Base-by-base conservation (phyloP, 2,797 vertebrate genomes). In the Pristis pectinata region DNA sequence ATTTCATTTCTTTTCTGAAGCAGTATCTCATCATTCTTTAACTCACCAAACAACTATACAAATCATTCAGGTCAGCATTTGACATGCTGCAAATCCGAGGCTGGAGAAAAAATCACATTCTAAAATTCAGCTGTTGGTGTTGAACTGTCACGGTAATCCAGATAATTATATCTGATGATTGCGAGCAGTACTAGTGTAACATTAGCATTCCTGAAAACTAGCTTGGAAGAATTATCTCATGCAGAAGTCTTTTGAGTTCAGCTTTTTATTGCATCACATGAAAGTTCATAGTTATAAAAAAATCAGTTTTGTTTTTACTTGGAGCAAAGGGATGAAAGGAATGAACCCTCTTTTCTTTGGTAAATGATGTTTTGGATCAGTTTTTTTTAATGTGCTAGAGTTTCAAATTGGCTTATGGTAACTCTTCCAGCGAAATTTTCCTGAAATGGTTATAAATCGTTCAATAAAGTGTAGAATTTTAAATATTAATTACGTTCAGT, bases 41-140 rank as follows among this genome's bases (percentile, higher is more conserved):
- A 67, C n/a, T 91, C 59, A 41, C 59, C 2, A 37, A 91, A 67
- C 87, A 67, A 64, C 61, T 41, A 67, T 87, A 67, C n/a, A 91
- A 91, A 91, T 19, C n/a, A 19, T 67, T 64, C 59, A 67, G 87
- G n/a, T 91, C 61, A 91, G n/a, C 37, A 64, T 37, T 91, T 91
- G 61, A 67, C 87, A 67, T 67, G 24, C 19, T 67, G 87, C 59
- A 91, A 91, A 67, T 15, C 59, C 22, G 61, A 91, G 87, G 37
- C 64, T 41, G 61, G 61, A 67, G n/a, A 91, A 91, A 10, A n/a
- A 37, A 41, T 41, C 59, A 2, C n/a, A 67, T 67, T 41, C 87
- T 67, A 19, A 91, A 91, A 91, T 91, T 24, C 37, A 91, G 61
- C 87, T 67, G 10, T 91, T 91, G 91, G 87, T 41, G 87, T 91